Evolutionary conservation across 2,888 invertebrate genomes (phyloP), one percentile per base, ranked within the genome.

Genomic region (Parnassius smintheus): DNA sequence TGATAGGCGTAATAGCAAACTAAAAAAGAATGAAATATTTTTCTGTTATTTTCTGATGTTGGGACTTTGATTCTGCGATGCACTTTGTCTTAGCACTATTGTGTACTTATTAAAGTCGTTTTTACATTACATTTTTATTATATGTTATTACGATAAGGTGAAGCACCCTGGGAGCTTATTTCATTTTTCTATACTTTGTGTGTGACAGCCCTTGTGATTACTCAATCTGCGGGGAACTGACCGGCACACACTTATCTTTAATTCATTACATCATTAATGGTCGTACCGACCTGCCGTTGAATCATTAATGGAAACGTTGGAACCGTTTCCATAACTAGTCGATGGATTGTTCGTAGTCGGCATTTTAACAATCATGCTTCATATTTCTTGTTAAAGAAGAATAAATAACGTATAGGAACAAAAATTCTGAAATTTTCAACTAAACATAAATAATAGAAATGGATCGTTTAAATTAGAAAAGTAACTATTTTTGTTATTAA

Each of bases 191-290:
- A 35, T 49, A n/a, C 46, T 44, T 46, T 48, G 12, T 56, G 51
- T 46, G 64, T 56, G 59, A 56, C 64, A 59, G 49, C 59, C 64
- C 64, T 64, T 53, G 49, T 42, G 42, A 52, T 64, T 60, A 56
- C 64, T 55, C 61, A 65, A 61, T 61, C 12, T 45, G 35, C 18
- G 13, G 55, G 55, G 49, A 11, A 46, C 42, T 46, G 55, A 49
- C 51, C 49, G 54, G 44, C 42, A 41, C 53, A 54, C 61, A 58
- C 54, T 61, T 61, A 68, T 69, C 69, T 70, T 69, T 71, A 71
- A 74, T 72, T 73, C 71, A 74, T 74, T 65, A 60, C 56, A 66
- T 69, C 65, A 72, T 71, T 74, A 76, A 75, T 68, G 68, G 62
- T 58, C 64, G 59, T 59, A 62, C 65, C 63, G 60, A 67, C 66